phyloP scores from a whole-genome alignment of 2,113 vertebrate species.

The Thermophis baileyi region DNA sequence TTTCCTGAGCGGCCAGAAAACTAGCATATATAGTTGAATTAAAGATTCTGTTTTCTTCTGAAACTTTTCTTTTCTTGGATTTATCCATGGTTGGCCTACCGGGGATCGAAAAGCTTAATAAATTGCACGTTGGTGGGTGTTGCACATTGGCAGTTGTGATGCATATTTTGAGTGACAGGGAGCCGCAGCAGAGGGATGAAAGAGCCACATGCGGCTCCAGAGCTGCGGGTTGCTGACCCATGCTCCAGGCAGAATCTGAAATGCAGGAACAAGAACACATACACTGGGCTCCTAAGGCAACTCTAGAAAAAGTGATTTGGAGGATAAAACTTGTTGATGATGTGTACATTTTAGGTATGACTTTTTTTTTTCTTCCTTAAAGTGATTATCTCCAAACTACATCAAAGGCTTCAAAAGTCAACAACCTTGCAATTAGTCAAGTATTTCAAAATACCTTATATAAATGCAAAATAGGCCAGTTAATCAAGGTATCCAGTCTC shows the following conservation, averaged over 20 bases:
- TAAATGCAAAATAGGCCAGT: conserved; percentile 64
- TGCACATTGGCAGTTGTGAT: too few relatives aligned
- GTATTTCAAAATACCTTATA: conserved; percentile 53
- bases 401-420: conserved; percentile 38
- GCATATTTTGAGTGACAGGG: too few relatives aligned
- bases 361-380: not conserved
- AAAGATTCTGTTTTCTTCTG: too few relatives aligned
- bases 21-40: too few relatives aligned
- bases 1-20: too few relatives aligned
- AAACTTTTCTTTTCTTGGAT: too few relatives aligned
- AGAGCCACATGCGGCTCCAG: too few relatives aligned
- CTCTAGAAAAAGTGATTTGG: not conserved
- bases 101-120: too few relatives aligned
- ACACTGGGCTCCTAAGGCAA: not conserved
- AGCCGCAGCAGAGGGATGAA: too few relatives aligned
- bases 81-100: too few relatives aligned
- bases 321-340: not conserved
- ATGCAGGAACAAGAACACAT: not conserved
- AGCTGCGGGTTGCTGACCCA: too few relatives aligned
- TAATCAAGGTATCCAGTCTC: conserved; percentile 47
- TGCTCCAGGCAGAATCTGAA: conserved; percentile 14
- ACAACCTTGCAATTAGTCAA: conserved; percentile 47
- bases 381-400: conserved; percentile 38
- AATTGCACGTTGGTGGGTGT: too few relatives aligned
- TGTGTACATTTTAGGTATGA: conserved; percentile 16